Evolutionary conservation across 2,113 vertebrate species (phyloP).

Genomic region (Heteronetta atricapilla): DNA sequence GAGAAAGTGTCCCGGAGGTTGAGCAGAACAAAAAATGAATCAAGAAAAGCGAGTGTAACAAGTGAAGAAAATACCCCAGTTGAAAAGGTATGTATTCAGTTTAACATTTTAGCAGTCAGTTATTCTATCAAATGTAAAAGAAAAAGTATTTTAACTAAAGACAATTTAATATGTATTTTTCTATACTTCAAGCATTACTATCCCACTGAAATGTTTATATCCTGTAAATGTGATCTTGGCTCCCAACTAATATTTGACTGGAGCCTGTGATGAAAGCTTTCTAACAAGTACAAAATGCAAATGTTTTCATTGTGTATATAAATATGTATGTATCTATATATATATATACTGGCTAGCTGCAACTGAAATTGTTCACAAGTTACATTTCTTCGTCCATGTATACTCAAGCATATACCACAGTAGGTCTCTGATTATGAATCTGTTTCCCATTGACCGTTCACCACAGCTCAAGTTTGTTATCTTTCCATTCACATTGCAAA

Average conservation of each 20-base stretch:
- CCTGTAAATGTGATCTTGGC: not conserved
- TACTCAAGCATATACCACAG: not conserved
- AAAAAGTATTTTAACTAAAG: not conserved
- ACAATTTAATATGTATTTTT: not conserved
- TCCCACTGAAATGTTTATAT: not conserved
- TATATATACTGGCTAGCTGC: not conserved
- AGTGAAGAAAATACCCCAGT: conserved; percentile 81
- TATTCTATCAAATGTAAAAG: not conserved
- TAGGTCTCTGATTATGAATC: not conserved
- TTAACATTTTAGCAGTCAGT: not conserved
- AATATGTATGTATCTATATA: no score
- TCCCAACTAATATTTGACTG: not conserved
- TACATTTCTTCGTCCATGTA: not conserved
- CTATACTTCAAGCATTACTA: not conserved
- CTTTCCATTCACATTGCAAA: not conserved
- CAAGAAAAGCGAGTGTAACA: conserved; percentile 86
- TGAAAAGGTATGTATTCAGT: conserved; percentile 83
- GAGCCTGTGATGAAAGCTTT: not conserved
- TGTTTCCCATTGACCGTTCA: conserved; percentile 45
- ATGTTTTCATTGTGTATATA: not conserved
- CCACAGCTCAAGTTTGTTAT: conserved; percentile 73
- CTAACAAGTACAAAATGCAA: not conserved
- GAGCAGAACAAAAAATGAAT: conserved; percentile 84
- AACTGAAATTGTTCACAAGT: not conserved
- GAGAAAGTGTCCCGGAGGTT: conserved; percentile 90